Conservation (phyloP, 2,797 vertebrate genomes). For the Manis javanica region DNA sequence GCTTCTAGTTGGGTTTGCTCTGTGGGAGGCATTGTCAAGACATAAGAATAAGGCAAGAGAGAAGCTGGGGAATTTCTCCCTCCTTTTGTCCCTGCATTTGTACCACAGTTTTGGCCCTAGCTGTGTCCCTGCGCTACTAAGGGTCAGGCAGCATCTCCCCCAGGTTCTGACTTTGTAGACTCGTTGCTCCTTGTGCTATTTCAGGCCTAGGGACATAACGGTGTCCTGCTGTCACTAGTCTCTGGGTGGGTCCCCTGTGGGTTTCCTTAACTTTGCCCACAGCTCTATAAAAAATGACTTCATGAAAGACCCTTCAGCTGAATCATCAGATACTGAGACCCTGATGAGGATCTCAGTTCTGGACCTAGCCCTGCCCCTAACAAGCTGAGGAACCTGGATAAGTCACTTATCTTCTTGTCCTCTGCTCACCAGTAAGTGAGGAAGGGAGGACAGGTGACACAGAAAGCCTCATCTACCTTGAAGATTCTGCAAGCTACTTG, state of each 20-base stretch:
- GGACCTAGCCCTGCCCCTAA: neutral
- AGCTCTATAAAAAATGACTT: neutral
- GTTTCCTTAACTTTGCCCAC: neutral
- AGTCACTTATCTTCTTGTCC: neutral
- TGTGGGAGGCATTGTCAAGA: neutral
- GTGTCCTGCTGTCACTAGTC: neutral
- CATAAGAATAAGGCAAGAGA: neutral
- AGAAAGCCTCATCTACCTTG: neutral
- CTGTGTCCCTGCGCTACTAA: neutral
- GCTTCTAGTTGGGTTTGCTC: neutral
- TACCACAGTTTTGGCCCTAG: neutral
- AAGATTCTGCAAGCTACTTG: neutral
- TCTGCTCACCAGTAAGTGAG: neutral
- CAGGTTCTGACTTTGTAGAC: neutral
- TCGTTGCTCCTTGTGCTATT: neutral
- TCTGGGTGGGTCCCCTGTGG: neutral
- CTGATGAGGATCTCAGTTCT: neutral
- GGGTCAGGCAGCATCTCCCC: neutral
- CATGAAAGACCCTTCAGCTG: neutral
- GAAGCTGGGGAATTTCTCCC: neutral
- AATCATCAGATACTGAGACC: neutral
- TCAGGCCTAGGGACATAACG: neutral
- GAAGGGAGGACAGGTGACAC: neutral
- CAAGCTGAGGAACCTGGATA: neutral
- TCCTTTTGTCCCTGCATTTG: neutral